Evolutionary conservation across 2,888 invertebrate genomes (phyloP).

Genomic region (Barypeithes pellucidus): DNA sequence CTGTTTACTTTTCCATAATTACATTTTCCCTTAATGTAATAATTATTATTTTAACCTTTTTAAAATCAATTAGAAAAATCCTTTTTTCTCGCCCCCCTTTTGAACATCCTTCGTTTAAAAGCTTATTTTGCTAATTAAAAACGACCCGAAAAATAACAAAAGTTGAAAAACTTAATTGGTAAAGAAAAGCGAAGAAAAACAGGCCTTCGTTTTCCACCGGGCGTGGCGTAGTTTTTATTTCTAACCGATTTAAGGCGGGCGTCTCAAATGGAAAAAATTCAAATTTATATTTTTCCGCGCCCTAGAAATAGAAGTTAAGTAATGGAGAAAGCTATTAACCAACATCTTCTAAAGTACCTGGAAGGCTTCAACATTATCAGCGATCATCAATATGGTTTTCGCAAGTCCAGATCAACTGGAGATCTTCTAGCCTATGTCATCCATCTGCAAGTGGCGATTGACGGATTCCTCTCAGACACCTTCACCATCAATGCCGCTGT

Average conservation of each 20-base stretch:
- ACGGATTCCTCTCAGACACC: no score
- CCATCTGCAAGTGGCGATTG: no score
- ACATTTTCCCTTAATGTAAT: slow-evolving; percentile 11
- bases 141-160: slow-evolving; percentile 70
- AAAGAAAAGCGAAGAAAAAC: slow-evolving; percentile 67
- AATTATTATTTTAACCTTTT: slow-evolving; percentile 22
- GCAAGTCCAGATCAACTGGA: no score
- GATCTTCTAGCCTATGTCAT: no score
- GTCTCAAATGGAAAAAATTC: not conserved
- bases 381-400: no score
- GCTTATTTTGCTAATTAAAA: slow-evolving; percentile 67
- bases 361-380: no score
- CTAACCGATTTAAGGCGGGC: slow-evolving; percentile 41
- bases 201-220: slow-evolving; percentile 48
- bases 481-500: no score
- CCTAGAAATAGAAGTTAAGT: no score
- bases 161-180: slow-evolving; percentile 69
- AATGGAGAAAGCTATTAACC: no score
- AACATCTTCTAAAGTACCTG: no score
- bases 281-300: no score
- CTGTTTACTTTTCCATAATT: not conserved
- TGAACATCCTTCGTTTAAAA: slow-evolving; percentile 36
- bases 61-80: slow-evolving; percentile 29
- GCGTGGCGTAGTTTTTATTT: slow-evolving; percentile 47
- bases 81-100: slow-evolving; percentile 8